phyloP scores from a whole-genome alignment of 2,797 vertebrate species.

The Rhynchotus rufescens region DNA sequence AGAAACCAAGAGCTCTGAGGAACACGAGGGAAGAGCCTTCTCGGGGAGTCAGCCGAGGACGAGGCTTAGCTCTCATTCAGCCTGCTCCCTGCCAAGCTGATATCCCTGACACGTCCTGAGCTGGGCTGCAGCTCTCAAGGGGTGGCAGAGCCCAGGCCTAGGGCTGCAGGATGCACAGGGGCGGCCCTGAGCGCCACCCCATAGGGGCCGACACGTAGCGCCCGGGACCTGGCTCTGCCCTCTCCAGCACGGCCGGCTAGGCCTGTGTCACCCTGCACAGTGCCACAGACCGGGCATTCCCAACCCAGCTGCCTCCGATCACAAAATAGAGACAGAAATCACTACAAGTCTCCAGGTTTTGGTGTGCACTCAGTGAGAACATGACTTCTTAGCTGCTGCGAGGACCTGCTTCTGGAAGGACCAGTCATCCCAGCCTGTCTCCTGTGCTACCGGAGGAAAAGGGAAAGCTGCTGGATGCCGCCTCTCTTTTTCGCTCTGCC shows the following conservation, averaged over 20 bases:
- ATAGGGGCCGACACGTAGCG: too few species aligned
- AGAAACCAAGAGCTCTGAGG: neutral
- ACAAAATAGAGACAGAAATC: neutral
- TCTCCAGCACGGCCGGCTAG: fast-evolving
- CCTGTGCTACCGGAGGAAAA: neutral
- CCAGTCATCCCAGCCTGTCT: neutral
- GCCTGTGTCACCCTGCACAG: neutral
- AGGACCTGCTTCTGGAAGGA: neutral
- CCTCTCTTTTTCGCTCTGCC: neutral
- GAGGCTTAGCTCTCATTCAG: neutral
- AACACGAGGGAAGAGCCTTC: neutral
- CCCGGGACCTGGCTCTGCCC: neutral
- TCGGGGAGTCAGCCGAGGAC: neutral
- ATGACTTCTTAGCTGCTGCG: neutral
- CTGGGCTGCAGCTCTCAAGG: neutral
- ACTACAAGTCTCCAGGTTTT: neutral
- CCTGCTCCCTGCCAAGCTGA: neutral
- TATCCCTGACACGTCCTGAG: neutral
- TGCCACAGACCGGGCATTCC: neutral
- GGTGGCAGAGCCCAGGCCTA: neutral
- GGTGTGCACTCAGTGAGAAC: neutral
- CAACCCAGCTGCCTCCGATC: neutral
- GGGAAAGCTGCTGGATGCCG: neutral
- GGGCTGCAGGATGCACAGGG: too few species aligned
- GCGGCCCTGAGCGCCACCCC: too few species aligned